These are phyloP conservation scores for Aspiorhynchus laticeps DNA, from an alignment of 2,113 vertebrate genomes.

Conservation along the genomic window DNA sequence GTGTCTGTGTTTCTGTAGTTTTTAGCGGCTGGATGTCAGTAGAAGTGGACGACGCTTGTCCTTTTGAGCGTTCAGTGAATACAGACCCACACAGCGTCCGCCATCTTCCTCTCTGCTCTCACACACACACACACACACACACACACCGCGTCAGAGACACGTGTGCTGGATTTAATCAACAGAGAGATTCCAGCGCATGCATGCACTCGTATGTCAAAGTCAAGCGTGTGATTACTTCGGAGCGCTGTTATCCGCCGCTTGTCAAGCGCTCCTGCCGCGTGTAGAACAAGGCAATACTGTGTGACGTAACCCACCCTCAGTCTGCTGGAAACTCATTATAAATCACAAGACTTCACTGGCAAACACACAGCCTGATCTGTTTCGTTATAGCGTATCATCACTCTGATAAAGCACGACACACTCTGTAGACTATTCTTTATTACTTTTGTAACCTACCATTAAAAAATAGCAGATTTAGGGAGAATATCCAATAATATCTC, in stretches of 20 bases:
- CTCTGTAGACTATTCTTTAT: too few species aligned
- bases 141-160: conserved; percentile 87
- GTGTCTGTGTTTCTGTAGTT: neutral
- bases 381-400: neutral
- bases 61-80: conserved; percentile 67
- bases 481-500: too few species aligned
- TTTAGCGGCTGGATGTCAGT: conserved; percentile 69
- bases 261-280: conserved; percentile 84
- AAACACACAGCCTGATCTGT: neutral
- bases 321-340: neutral
- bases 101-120: neutral
- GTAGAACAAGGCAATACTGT: conserved; percentile 83
- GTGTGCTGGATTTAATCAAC: conserved; percentile 98
- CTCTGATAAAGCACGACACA: neutral
- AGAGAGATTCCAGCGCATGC: conserved; percentile 99
- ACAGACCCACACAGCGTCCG: neutral
- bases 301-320: conserved; percentile 25
- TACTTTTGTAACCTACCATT: neutral
- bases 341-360: neutral
- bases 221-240: conserved; percentile 99
- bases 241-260: conserved; percentile 95
- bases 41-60: conserved; percentile 69
- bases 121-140: conserved; percentile 2
- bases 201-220: conserved; percentile 99
- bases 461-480: neutral